A percentile compares a stretch with the other conserved stretches of the same genome.
These are phyloP conservation scores for Corbicula japonica DNA, from an alignment of 2,888 invertebrate species.

Conservation along the genomic window DNA sequence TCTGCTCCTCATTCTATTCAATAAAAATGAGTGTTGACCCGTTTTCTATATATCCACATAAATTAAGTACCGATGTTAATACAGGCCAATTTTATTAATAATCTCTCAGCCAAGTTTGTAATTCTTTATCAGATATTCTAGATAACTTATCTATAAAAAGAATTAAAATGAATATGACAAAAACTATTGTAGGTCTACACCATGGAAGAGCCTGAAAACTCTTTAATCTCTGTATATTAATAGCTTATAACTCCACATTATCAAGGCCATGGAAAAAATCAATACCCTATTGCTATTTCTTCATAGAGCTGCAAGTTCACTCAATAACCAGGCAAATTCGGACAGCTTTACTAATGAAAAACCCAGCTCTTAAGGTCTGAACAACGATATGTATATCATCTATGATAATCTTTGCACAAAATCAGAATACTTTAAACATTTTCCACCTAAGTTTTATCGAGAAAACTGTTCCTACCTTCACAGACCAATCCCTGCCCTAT, in stretches of 20 bases:
- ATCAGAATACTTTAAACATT: too few relatives aligned
- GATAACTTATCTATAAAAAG: background rate
- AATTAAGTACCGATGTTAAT: constrained; percentile 46
- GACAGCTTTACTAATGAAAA: too few relatives aligned
- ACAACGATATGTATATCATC: too few relatives aligned
- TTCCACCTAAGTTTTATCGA: too few relatives aligned
- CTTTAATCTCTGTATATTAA: constrained; percentile 46
- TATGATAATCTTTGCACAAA: too few relatives aligned
- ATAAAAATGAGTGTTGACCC: constrained; percentile 50
- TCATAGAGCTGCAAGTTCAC: constrained; percentile 12
- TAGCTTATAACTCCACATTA: constrained; percentile 37
- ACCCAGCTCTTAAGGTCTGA: too few relatives aligned
- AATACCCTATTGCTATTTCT: constrained; percentile 26
- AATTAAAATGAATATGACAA: background rate
- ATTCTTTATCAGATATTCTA: background rate
- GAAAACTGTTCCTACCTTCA: constrained; percentile 94
- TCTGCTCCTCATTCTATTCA: constrained; percentile 26
- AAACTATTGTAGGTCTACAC: background rate
- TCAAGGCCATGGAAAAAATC: constrained; percentile 48
- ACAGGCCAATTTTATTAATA: constrained; percentile 13
- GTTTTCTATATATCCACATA: constrained; percentile 54
- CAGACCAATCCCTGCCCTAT: constrained; percentile 99
- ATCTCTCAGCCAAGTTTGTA: background rate
- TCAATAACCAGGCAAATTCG: too few relatives aligned
- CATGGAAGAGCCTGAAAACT: constrained; percentile 6